phyloP scores from a whole-genome alignment of 2,113 vertebrate species.

The Parus major region DNA sequence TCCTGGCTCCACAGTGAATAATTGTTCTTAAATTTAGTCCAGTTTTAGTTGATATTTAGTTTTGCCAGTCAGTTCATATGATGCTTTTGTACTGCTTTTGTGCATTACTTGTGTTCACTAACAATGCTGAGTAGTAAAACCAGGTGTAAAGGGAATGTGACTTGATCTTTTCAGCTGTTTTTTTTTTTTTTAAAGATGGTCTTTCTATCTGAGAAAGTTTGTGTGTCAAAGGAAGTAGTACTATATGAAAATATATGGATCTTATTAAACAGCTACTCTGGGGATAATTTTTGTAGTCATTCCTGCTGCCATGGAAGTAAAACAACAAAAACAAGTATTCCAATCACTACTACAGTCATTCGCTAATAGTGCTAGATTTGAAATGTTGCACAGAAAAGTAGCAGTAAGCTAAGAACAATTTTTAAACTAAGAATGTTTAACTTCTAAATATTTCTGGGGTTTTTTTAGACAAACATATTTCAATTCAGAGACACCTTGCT shows the following conservation, averaged over 20 bases:
- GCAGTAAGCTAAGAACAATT: background rate
- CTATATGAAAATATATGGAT: background rate
- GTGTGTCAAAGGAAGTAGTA: background rate
- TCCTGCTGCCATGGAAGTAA: background rate
- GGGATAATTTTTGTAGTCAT: background rate
- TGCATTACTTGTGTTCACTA: background rate
- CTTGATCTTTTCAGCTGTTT: background rate
- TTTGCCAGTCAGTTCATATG: background rate
- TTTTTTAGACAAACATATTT: slow-evolving; percentile 89
- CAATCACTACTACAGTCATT: rapidly evolving
- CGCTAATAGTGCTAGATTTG: background rate
- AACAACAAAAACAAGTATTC: background rate
- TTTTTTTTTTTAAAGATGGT: background rate
- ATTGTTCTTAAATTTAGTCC: background rate
- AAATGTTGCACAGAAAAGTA: background rate
- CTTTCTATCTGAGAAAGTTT: background rate
- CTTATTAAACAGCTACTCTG: background rate
- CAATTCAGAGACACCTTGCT: slow-evolving; percentile 88
- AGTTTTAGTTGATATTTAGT: background rate
- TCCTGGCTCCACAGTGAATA: background rate
- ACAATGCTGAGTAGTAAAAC: background rate
- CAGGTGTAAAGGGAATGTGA: background rate
- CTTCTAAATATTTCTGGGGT: background rate
- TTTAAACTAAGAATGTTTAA: background rate
- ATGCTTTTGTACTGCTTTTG: background rate